A percentile compares a stretch with the other conserved stretches of the same genome.
Evolutionary conservation across 2,797 vertebrate genomes (phyloP).

Genomic region (Setipinna tenuifilis): DNA sequence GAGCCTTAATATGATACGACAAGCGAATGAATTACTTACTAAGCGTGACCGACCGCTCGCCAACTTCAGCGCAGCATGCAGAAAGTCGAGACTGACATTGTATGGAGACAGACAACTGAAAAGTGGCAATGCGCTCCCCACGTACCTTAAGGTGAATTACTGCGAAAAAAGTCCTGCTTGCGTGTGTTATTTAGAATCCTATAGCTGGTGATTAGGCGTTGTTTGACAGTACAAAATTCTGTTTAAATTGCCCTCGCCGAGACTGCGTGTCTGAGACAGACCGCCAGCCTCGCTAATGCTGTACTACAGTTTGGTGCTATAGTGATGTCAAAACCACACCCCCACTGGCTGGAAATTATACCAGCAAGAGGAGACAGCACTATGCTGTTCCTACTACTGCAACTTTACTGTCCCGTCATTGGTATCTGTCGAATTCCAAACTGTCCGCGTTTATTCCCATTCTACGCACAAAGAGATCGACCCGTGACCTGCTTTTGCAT

Average conservation of each 20-base stretch:
- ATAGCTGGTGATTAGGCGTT: conserved; percentile 22
- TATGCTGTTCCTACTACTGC: neutral
- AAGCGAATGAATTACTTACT: conserved; percentile 22
- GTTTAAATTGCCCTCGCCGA: conserved; percentile 47
- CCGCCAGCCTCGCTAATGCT: conserved; percentile 61
- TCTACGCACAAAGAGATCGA: neutral
- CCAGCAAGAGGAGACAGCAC: neutral
- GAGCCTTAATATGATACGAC: neutral
- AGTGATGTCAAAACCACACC: conserved; percentile 72
- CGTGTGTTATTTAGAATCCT: neutral
- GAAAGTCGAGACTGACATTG: conserved; percentile 45
- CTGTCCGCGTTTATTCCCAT: neutral
- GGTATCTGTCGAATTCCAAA: neutral
- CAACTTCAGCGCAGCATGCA: conserved; percentile 55
- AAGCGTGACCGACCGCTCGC: conserved; percentile 61
- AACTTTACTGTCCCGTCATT: conserved; percentile 20
- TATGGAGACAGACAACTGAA: conserved; percentile 20
- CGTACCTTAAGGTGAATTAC: conserved; percentile 22
- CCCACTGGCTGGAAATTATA: conserved; percentile 35
- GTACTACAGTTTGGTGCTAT: conserved; percentile 48
- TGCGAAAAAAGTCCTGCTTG: conserved; percentile 18
- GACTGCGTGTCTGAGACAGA: conserved; percentile 64
- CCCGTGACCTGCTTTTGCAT: neutral
- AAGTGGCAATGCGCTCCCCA: conserved; percentile 15
- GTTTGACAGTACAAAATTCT: neutral